phyloP scores from a whole-genome alignment of 2,113 vertebrate genomes.

The Tichodroma muraria region DNA sequence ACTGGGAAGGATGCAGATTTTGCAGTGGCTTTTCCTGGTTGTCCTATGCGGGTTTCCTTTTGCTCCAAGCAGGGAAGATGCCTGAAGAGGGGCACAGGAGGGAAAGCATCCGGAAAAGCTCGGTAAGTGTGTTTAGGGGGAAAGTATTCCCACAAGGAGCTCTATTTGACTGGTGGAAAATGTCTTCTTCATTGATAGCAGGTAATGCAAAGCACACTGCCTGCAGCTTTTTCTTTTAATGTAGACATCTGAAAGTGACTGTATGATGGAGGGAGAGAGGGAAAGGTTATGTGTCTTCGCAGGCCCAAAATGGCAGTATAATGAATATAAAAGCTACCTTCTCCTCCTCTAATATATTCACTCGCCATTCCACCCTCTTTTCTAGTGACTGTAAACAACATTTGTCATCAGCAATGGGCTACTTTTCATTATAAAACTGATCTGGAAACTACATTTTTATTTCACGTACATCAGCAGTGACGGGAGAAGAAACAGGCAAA shows the following conservation, averaged over 20 bases:
- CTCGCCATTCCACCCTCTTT: conserved; percentile 67
- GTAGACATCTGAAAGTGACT: conserved; percentile 65
- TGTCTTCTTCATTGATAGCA: conserved; percentile 60
- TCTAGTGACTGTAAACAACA: conserved; percentile 70
- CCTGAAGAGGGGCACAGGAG: background rate
- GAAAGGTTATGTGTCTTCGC: conserved; percentile 70
- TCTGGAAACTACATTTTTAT: conserved; percentile 69
- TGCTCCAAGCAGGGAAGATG: background rate
- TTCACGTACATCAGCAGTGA: conserved; percentile 45
- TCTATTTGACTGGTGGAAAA: conserved; percentile 56
- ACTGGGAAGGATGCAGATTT: background rate
- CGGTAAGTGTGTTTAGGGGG: background rate
- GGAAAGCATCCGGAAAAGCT: background rate
- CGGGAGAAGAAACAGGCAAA: conserved; percentile 15
- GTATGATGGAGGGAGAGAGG: conserved; percentile 64
- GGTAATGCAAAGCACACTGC: conserved; percentile 60
- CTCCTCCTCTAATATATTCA: conserved; percentile 71
- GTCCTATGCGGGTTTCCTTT: background rate
- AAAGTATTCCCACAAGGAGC: conserved; percentile 43
- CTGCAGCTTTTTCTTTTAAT: conserved; percentile 72
- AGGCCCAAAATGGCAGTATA: conserved; percentile 66
- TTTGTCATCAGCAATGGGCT: conserved; percentile 69
- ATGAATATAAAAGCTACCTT: conserved; percentile 68
- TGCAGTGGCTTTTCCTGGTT: background rate
- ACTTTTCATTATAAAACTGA: conserved; percentile 71